Evolutionary conservation across 2,888 invertebrate species (phyloP), one percentile per base, ranked within the genome.

Genomic region (Tortricodes alternella): DNA sequence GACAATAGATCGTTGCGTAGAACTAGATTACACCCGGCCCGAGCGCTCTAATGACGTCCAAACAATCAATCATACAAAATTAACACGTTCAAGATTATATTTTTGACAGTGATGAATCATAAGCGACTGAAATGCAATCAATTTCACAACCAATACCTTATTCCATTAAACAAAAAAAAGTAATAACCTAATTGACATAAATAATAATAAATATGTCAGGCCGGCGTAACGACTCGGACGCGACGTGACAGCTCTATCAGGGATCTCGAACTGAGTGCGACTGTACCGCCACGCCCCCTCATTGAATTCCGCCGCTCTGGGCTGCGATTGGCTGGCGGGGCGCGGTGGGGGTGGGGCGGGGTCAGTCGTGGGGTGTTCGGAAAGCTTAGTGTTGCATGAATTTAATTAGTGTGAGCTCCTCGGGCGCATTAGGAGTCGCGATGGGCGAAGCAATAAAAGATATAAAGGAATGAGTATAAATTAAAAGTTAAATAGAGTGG

Each of bases 401-500:
- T 90, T 90, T 90, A 90, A 90, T 90, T 90, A 90, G 89, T 86
- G 85, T 69, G 85, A 87, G 85, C 89, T 89, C 89, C 89, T 89
- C 88, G 78, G 85, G 84, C 89, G 87, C 88, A 90, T 90, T 90
- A 90, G 89, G 88, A 89, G 88, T 80, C 86, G 89, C 89, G 85
- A 88, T 87, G 90, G 89, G 89, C 85, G 88, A 89, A 88, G 89
- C 90, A 90, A 90, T 90, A 90, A 90, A 90, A 90, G 89, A 89
- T 90, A 90, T 90, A 90, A 90, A 90, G 90, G 89, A 89, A 90
- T 90, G 89, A 90, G 89, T 89, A 90, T 90, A 90, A 90, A 90
- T 90, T 89, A 90, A 90, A 89, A 90, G 89, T 90, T 90, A 90
- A 90, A 90, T 89, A 90, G 89, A 87, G 86, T 86, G 74, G 44